Conservation (phyloP, 2,888 invertebrate species). For the Temnothorax ravouxi region DNA sequence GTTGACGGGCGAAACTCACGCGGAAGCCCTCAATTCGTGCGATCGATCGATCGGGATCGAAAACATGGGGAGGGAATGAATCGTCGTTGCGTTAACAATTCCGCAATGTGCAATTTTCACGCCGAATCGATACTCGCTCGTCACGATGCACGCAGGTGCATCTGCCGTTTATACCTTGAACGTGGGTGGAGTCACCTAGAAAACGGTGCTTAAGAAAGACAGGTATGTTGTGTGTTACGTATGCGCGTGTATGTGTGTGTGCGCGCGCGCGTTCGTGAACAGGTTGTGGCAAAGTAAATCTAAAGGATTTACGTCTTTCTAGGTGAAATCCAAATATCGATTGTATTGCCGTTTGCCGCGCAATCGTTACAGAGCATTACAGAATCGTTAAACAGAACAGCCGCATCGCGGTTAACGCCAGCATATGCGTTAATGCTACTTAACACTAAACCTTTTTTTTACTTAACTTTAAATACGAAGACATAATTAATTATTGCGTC, state of each 20-base stretch:
- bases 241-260: too few relatives aligned
- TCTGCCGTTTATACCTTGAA: slow-evolving; percentile 34
- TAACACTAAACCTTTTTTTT: slow-evolving; percentile 52
- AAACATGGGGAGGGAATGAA: background rate
- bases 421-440: slow-evolving; percentile 52
- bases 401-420: slow-evolving; percentile 21
- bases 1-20: background rate
- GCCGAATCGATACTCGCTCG: slow-evolving; percentile 37
- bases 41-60: slow-evolving; percentile 26
- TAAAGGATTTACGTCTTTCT: slow-evolving; percentile 47
- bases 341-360: slow-evolving; percentile 73
- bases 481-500: slow-evolving; percentile 29
- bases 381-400: slow-evolving; percentile 50
- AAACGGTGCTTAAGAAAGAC: slow-evolving; percentile 58
- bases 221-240: background rate
- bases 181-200: slow-evolving; percentile 47
- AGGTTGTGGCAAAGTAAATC: slow-evolving; percentile 54
- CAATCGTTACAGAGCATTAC: slow-evolving; percentile 68
- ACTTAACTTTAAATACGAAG: slow-evolving; percentile 60
- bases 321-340: slow-evolving; percentile 66
- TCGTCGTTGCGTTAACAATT: slow-evolving; percentile 28
- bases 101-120: slow-evolving; percentile 20
- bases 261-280: background rate
- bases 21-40: background rate
- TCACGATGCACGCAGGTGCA: slow-evolving; percentile 40